Base-by-base conservation (phyloP, 2,888 invertebrate genomes). In the Mythimna lalbum region DNA sequence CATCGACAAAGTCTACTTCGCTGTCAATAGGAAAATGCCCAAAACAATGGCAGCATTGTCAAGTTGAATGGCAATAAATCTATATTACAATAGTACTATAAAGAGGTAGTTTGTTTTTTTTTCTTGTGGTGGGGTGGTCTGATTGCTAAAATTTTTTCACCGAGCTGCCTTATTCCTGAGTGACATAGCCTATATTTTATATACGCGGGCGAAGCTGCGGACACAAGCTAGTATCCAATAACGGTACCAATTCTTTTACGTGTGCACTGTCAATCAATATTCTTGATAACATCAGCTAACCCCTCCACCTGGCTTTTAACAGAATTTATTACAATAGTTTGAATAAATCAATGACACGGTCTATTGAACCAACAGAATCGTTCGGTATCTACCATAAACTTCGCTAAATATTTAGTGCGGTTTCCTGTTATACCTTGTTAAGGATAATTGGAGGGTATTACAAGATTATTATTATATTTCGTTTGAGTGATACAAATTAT, bases 291-390 rank as follows among this genome's bases (percentile, higher is more conserved):
- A 86, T 87, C 83, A 31, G 27, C 49, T 47, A 64, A 70, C 23
- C 66, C 63, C 27, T 39, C 10, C 86, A 84, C 76, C 82, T 82
- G 84, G 82, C 75, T 5, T n/a, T 56, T 64, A 66, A 49, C 27
- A 23, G 9, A 12, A 21, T 43, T 57, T 21, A 55, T 12, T 23
- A 31, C 55, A 67, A 64, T 43, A 60, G 14, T 33, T 57, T 50
- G 69, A 81, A 85, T 87, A 79, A 87, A 88, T 85, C 87, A 87
- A 90, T 90, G 85, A 63, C 80, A 87, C 82, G 87, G 83, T 76
- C 81, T 73, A 88, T 87, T 81, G 76, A 70, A 79, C 80, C 69
- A 67, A 73, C 73, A 21, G 56, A 23, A 9, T 47, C 57, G 36
- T 56, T 63, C 21, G 55, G n/a, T 50, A n/a, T n/a, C n/a, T n/a